Percentiles rank a stretch among this genome's conserved stretches.
Evolutionary conservation across 1,140 invertebrate species (phyloP).

Genomic region (Zaprionus nigranus): DNA sequence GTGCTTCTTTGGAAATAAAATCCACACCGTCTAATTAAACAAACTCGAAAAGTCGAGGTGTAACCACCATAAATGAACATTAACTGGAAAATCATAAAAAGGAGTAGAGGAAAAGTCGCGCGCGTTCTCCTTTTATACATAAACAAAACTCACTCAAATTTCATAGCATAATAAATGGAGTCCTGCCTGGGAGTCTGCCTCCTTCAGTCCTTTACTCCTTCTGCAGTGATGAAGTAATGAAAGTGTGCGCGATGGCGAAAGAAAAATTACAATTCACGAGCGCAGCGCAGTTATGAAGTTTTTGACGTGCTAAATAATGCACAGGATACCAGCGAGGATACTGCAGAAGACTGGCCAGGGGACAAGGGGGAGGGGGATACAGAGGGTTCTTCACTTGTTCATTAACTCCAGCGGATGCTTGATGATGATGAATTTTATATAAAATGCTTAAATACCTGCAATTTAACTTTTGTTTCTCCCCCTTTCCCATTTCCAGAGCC

Average conservation of each 20-base stretch:
- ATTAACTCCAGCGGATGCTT: constrained; percentile 69
- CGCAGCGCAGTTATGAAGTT: constrained; percentile 78
- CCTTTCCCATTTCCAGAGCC: too few relatives aligned
- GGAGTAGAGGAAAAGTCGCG: constrained; percentile 51
- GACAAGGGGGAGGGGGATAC: constrained; percentile 5
- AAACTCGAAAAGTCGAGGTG: constrained; percentile 77
- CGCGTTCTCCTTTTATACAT: constrained; percentile 36
- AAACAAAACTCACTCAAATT: constrained; percentile 69
- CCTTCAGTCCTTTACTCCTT: background rate
- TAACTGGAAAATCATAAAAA: constrained; percentile 82
- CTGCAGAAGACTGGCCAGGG: constrained; percentile 18
- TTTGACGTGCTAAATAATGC: constrained; percentile 82
- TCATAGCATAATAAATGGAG: constrained; percentile 81
- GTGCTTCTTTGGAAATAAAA: constrained; percentile 59
- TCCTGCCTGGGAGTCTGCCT: background rate
- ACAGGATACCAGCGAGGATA: constrained; percentile 59
- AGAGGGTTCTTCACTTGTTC: constrained; percentile 40
- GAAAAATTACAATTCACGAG: constrained; percentile 82
- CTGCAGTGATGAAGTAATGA: constrained; percentile 75
- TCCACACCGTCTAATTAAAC: constrained; percentile 80
- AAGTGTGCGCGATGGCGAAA: constrained; percentile 65
- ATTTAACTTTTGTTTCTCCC: constrained; percentile 74
- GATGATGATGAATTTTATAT: constrained; percentile 81
- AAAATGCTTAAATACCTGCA: constrained; percentile 83
- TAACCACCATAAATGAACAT: constrained; percentile 82